Evolutionary conservation across 2,888 invertebrate species (phyloP), one percentile per base, ranked within the genome.

Genomic region (Pycnomerus fuliginosus): DNA sequence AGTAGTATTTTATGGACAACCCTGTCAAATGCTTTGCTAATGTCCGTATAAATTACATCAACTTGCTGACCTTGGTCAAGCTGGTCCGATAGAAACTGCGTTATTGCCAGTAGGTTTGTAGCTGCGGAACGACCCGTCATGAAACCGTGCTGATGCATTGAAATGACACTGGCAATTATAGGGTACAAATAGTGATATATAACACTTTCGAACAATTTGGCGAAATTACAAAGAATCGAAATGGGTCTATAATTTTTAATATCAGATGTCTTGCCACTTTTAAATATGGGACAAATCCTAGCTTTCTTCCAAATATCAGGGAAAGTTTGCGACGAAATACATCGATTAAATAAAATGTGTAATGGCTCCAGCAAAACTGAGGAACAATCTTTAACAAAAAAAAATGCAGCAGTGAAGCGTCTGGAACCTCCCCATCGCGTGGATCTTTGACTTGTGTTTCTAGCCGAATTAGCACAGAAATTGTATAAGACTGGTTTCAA

Each of bases 111-210:
- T 1, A 33, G 22, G 23, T 33, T 33, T 7, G 34, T 10, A 1
- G 13, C 10, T 4, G 23, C 2, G n/a, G 34, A 33, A 1, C 34
- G 5, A 1, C 22, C 10, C 22, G 11, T n/a, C 34, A 33, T 33
- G 17, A 33, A 33, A 10, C 34, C 34, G 17, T 33, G 34, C 11
- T 33, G 34, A 4, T 22, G 31, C 2, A 14, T 10, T 1, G 31
- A 11, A 1, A 31, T 15, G 7, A 15, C 16, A 14, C 7, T 31
- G 5, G 10, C 15, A 31, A 11, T 31, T 1, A 8, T 8, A 14
- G 12, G 31, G 15, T 11, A 11, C 7, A 31, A n/a, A 1, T n/a
- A 1, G 10, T 28, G 7, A 28, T 28, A 28, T 7, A 28, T 28
- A 10, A 12, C 28, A 28, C 5, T 10, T 10, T 28, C 28, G 10